These are phyloP conservation scores for Psilopogon haemacephalus DNA, from an alignment of 2,113 vertebrate genomes.

Conservation along the genomic window DNA sequence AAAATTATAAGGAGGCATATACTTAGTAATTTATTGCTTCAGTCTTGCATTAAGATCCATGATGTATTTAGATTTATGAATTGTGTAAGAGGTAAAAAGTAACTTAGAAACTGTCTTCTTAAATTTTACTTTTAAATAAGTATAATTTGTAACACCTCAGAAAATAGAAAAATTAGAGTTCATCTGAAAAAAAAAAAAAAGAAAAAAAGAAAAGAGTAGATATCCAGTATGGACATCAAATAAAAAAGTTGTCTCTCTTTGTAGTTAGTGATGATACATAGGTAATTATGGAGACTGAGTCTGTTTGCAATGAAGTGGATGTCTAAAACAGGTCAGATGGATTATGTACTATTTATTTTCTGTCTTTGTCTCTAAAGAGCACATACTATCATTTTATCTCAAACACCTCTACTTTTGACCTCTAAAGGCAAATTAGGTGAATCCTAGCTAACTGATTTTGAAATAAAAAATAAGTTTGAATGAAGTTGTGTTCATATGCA, in stretches of 20 bases:
- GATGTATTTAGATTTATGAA: not conserved
- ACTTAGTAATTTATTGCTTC: constrained; percentile 29
- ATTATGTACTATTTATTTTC: not conserved
- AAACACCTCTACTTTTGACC: not conserved
- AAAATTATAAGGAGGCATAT: constrained; percentile 21
- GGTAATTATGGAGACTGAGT: not conserved
- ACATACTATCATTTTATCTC: not conserved
- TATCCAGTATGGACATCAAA: not conserved
- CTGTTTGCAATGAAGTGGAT: not conserved
- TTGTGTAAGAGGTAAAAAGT: not conserved
- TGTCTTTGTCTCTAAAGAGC: not conserved
- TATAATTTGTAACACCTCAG: not conserved
- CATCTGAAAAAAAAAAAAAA: not conserved
- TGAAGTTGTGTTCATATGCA: not conserved
- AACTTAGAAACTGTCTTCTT: not conserved
- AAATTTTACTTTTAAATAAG: not conserved
- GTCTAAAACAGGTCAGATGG: not conserved
- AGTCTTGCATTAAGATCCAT: not conserved
- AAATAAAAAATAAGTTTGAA: not conserved
- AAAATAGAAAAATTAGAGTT: not conserved
- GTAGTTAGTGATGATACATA: not conserved
- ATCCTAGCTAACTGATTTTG: not conserved
- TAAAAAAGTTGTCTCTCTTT: not conserved
- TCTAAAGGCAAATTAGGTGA: not conserved
- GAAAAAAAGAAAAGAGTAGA: too few relatives aligned